These are phyloP conservation scores for Lagopus muta DNA, from an alignment of 2,113 vertebrate genomes.

Conservation along the genomic window DNA sequence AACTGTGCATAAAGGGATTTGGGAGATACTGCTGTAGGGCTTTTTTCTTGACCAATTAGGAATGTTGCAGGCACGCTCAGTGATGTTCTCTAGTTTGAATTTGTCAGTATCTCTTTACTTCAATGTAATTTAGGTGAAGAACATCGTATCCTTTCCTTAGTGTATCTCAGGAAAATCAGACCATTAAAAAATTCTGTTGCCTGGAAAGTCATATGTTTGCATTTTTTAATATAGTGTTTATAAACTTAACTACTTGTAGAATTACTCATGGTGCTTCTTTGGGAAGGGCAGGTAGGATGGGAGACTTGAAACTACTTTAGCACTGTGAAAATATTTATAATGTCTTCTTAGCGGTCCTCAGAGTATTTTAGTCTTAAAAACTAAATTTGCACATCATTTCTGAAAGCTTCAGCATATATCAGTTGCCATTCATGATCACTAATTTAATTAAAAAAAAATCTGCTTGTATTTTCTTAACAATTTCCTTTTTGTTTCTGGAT, in stretches of 20 bases:
- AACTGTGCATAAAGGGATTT: neutral
- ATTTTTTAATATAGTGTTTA: neutral
- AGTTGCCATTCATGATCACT: neutral
- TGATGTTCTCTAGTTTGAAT: neutral
- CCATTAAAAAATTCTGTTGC: neutral
- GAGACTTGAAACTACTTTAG: neutral
- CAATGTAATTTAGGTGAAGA: neutral
- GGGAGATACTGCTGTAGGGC: neutral
- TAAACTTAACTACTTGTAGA: neutral
- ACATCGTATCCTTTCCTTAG: neutral
- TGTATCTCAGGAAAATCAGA: neutral
- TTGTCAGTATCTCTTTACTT: neutral
- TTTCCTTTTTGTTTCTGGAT: neutral
- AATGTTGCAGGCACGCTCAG: neutral
- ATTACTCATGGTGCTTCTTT: neutral
- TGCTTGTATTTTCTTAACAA: neutral
- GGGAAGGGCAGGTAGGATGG: rapidly evolving
- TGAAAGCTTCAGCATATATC: no score
- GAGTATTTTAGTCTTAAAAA: neutral
- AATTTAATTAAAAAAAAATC: neutral
- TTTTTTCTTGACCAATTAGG: neutral
- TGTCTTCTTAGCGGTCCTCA: neutral
- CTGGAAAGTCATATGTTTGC: neutral
- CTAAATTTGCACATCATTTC: neutral
- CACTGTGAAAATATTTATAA: neutral